Percentiles rank a stretch among this genome's conserved stretches.
These are phyloP conservation scores for Epinotia demarniana DNA, from an alignment of 2,888 invertebrate genomes.

Conservation along the genomic window DNA sequence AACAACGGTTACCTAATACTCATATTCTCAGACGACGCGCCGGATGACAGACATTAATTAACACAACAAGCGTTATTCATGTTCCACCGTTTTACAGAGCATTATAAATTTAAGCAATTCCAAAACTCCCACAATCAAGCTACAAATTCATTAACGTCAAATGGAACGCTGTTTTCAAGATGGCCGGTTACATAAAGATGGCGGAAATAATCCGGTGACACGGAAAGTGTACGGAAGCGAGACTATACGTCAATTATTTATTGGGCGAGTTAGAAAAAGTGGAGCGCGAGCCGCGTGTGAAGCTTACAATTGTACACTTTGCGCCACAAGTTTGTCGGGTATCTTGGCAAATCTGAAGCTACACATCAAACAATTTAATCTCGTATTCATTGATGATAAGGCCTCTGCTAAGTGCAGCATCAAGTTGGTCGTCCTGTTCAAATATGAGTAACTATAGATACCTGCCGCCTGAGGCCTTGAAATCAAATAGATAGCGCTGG, in stretches of 20 bases:
- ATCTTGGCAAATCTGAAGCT: background rate
- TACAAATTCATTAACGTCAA: conserved; percentile 36
- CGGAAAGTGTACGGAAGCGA: conserved; percentile 49
- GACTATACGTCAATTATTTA: conserved; percentile 44
- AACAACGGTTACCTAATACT: conserved; percentile 12
- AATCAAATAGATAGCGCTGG: conserved; percentile 2
- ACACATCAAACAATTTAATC: background rate
- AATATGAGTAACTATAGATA: background rate
- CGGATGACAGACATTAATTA: conserved; percentile 39
- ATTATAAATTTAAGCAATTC: conserved; percentile 39
- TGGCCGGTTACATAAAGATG: conserved; percentile 45
- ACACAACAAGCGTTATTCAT: conserved; percentile 37
- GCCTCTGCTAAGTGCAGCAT: background rate
- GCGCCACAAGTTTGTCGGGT: background rate
- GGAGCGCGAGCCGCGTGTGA: conserved; percentile 44
- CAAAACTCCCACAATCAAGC: conserved; percentile 39
- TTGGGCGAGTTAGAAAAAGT: conserved; percentile 46
- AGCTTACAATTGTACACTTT: conserved; percentile 19
- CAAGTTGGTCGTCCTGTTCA: background rate
- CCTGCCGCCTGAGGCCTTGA: background rate
- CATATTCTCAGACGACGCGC: conserved; percentile 9
- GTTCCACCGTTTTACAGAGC: conserved; percentile 36
- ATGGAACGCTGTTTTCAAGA: conserved; percentile 29
- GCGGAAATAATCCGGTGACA: conserved; percentile 47
- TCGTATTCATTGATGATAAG: background rate